Evolutionary conservation across 1,140 invertebrate species (phyloP).

Genomic region (Drosophila suzukii): DNA sequence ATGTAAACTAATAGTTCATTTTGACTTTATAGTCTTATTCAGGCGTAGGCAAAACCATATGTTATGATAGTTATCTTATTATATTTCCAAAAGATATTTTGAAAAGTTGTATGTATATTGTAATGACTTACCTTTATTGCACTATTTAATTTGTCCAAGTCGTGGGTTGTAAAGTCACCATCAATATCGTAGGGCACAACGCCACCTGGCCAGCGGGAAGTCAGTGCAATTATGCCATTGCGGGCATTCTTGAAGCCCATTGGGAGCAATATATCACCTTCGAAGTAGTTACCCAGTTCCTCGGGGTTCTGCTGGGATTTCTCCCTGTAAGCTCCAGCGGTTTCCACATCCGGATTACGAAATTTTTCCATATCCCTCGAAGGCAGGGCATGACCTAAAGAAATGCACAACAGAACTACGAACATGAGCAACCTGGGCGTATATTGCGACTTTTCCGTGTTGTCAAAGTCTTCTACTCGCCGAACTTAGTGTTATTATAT

Average conservation of each 20-base stretch:
- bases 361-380: constrained; percentile 84
- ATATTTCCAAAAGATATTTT: too few relatives aligned
- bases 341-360: too few relatives aligned
- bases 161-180: constrained; percentile 86
- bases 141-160: constrained; percentile 85
- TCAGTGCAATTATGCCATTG: constrained; percentile 87
- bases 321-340: constrained; percentile 86
- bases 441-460: constrained; percentile 49
- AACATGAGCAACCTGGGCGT: constrained; percentile 8
- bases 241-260: constrained; percentile 84
- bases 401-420: constrained; percentile 16
- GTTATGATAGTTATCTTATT: too few relatives aligned
- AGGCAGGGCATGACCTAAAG: constrained; percentile 38
- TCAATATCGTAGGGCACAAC: constrained; percentile 89
- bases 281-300: constrained; percentile 89
- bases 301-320: constrained; percentile 89
- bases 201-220: constrained; percentile 88
- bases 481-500: constrained; percentile 34
- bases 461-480: constrained; percentile 6
- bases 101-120: too few relatives aligned
- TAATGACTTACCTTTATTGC: constrained; percentile 85
- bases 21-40: too few relatives aligned
- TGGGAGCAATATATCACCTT: constrained; percentile 89
- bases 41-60: too few relatives aligned
- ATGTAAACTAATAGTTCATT: too few relatives aligned